These are phyloP conservation scores for Chrysemys picta DNA, from an alignment of 2,113 vertebrate species.

Conservation along the genomic window DNA sequence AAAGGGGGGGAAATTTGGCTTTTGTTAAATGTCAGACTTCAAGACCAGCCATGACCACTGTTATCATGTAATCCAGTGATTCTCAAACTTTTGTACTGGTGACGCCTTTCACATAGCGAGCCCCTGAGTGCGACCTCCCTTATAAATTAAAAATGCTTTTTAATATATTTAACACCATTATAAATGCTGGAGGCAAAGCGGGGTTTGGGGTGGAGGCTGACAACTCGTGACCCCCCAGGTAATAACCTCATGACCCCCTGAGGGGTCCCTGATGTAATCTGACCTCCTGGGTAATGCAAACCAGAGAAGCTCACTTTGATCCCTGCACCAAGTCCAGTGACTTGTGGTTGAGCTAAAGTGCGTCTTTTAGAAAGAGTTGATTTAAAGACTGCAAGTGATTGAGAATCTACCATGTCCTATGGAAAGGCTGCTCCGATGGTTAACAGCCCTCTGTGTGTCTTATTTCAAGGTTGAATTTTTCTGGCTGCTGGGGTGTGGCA, in stretches of 20 bases:
- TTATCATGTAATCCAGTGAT: not conserved
- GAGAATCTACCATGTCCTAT: not conserved
- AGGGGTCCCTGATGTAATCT: not conserved
- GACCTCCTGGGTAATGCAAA: not conserved
- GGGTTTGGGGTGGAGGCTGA: too few relatives aligned
- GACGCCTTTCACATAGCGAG: too few relatives aligned
- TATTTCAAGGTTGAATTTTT: not conserved
- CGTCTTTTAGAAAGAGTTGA: not conserved
- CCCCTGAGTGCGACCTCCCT: too few relatives aligned
- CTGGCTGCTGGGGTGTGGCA: not conserved
- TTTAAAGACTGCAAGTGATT: not conserved
- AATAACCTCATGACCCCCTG: too few relatives aligned
- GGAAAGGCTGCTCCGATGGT: not conserved
- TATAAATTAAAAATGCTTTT: too few relatives aligned
- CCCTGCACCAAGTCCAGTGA: not conserved
- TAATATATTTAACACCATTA: too few relatives aligned
- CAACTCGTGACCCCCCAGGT: too few relatives aligned
- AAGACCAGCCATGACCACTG: not conserved
- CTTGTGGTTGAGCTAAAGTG: not conserved
- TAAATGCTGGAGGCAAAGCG: too few relatives aligned
- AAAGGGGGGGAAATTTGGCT: not conserved
- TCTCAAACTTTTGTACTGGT: too few relatives aligned
- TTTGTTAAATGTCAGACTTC: not conserved
- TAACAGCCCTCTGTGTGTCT: not conserved
- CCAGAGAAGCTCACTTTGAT: not conserved